A percentile compares a stretch with the other conserved stretches of the same genome.
phyloP scores from a whole-genome alignment of 1,140 invertebrate species.

The Drepana arcuata region DNA sequence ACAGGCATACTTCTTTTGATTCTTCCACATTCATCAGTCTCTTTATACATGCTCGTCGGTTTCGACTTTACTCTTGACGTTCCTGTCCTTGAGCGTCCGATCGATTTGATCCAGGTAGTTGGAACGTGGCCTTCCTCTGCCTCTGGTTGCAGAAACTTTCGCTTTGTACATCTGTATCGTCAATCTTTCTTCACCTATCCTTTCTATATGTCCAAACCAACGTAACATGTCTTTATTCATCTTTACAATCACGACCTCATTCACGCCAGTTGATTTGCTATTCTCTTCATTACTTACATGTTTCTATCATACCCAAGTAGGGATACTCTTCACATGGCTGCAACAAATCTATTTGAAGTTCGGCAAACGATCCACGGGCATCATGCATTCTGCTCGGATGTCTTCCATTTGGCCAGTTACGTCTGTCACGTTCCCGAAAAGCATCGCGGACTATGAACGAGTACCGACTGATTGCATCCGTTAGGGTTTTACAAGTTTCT shows the following conservation, averaged over 20 bases:
- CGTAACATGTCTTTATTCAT: constrained; percentile 1
- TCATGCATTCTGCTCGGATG: background rate
- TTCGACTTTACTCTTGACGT: no score
- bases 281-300: constrained; percentile 73
- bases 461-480: constrained; percentile 43
- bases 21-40: no score
- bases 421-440: background rate
- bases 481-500: constrained; percentile 37
- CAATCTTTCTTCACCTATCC: constrained; percentile 1
- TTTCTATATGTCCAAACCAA: constrained; percentile 1
- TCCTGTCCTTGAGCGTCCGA: no score
- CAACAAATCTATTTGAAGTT: constrained; percentile 70
- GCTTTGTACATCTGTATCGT: background rate
- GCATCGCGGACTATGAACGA: constrained; percentile 13
- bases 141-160: no score
- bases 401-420: background rate
- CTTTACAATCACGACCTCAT: background rate
- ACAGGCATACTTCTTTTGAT: no score
- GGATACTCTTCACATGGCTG: constrained; percentile 74
- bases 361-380: constrained; percentile 44
- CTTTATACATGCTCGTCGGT: no score
- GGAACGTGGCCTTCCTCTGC: no score
- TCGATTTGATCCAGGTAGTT: no score
- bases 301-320: constrained; percentile 79
- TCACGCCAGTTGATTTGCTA: background rate